Base-by-base conservation (phyloP, 35 echinoderm and acorn worm genomes). In the Lytechinus variegatus region DNA sequence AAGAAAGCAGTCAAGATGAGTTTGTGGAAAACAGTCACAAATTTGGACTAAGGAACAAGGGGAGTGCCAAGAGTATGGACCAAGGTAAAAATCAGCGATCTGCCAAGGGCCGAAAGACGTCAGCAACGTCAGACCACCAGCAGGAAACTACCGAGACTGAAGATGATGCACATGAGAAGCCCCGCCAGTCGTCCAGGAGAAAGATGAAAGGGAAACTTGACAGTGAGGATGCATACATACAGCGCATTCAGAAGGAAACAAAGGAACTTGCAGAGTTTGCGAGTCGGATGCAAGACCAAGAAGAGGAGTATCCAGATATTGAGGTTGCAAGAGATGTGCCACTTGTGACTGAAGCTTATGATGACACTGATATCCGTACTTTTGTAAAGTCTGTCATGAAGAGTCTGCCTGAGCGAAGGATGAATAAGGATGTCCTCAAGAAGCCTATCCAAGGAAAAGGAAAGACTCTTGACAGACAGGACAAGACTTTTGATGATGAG, bases 301-400 rank as follows among this genome's bases (percentile, higher is more conserved):
- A 93, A 55, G 92, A 93, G n/a, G n/a, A n/a, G 28, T 57, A 21
- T 9, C 92, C 92, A 56, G 92, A 93, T 19, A 93, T 93, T n/a
- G 92, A 93, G 92, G 92, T 93, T n/a, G 54, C 54, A 27, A 93
- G 92, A 93, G 54, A 93, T 12, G 92, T 57, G 57, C 27, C 27
- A 53, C 54, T 19, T 55, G 92, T 93, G 92, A 54, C 92, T 93
- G 92, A 93, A 55, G 92, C 92, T 2, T 93, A 93, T 13, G 9
- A 93, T 13, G 92, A 93, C 53, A 13, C 53, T 4, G 52, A 93
- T 54, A 93, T 93, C 92, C n/a, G 5, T 55, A 33, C 28, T 0
- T 93, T 93, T 93, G 92, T 93, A 21, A 93, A 93, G 55, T 93
- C 92, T 56, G 55, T 93, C 52, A 93, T 93, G 92, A 54, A 93